A percentile compares a stretch with the other conserved stretches of the same genome.
Conservation (phyloP, 2,113 vertebrate genomes). For the Istiophorus platypterus region DNA sequence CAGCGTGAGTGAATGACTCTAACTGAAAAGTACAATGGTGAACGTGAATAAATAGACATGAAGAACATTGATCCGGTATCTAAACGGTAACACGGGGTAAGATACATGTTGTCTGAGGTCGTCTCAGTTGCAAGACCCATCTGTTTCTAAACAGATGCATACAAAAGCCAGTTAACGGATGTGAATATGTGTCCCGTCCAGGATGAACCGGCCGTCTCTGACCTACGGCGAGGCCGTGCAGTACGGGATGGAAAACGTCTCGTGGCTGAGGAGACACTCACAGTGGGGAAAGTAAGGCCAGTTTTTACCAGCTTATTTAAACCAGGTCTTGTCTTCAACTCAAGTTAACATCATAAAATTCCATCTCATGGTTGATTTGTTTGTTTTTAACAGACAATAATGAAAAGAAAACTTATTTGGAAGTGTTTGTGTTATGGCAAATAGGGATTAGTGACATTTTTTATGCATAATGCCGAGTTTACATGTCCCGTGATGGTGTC, state of each 20-base stretch:
- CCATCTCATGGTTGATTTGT: too few species aligned
- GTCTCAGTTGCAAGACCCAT: not conserved
- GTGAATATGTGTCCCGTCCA: constrained; percentile 55
- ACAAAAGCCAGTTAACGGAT: not conserved
- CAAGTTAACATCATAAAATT: not conserved
- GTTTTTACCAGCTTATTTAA: not conserved
- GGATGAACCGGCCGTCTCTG: constrained; percentile 89
- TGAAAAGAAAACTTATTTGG: too few species aligned
- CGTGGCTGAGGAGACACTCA: constrained; percentile 89
- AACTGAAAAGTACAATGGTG: not conserved
- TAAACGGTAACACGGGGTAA: not conserved
- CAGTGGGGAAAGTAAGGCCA: constrained; percentile 91
- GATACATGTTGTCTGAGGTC: not conserved
- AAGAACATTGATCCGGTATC: not conserved
- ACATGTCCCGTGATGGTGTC: too few species aligned
- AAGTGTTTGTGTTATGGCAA: too few species aligned
- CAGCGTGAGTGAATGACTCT: not conserved
- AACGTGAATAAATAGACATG: not conserved
- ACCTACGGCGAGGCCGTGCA: constrained; percentile 91
- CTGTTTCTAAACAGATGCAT: not conserved
- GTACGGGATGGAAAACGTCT: constrained; percentile 89
- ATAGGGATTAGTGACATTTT: too few species aligned
- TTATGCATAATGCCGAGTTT: not conserved
- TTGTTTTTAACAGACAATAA: too few species aligned
- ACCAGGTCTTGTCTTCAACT: not conserved